Evolutionary conservation across 2,797 vertebrate species (phyloP), one percentile per base, ranked within the genome.

Genomic region (Neopelma chrysocephalum): DNA sequence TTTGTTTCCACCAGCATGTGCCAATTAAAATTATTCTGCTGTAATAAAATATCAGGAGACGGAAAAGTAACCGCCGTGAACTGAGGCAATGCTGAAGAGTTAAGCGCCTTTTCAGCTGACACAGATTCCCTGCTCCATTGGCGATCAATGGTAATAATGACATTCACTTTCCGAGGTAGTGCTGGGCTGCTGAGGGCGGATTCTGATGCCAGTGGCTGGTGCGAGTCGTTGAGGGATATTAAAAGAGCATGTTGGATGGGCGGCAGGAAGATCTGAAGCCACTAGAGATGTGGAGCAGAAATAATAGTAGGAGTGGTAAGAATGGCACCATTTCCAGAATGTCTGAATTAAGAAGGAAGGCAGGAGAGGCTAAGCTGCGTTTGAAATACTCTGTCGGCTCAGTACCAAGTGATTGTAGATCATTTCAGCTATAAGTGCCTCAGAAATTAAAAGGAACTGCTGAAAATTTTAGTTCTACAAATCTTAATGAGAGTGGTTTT

Each of bases 1-100:
- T 97, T 96, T 97, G 95, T 96, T 96, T 96, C 93, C 79, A 80
- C 36, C 95, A 96, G 94, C 94, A 86, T 97, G 93, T 97, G 94
- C 93, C 96, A 97, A 95, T 97, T 97, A 96, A 96, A 97, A 96
- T 93, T 20, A 93, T 91, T 96, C 87, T 96, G 76, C 80, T 96
- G 65, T 94, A 96, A 93, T 95, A 96, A 96, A 95, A 93, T 96
- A 92, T 73, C 87, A 85, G 78, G 78, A 90, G 88, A 96, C 45
- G 93, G 92, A 91, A 95, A 96, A 90, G 82, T 84, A 94, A 58
- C 60, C 18, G 0, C 60, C 26, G 1, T 69, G 94, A 93, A 93
- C 85, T 89, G 80, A 93, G 88, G 91, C 82, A 61, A 91, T 57
- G 32, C 82, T 89, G 92, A 90, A 90, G 82, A 94, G 92, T 93